Base-by-base conservation (phyloP, 2,113 vertebrate genomes). In the Oxyruncus cristatus region DNA sequence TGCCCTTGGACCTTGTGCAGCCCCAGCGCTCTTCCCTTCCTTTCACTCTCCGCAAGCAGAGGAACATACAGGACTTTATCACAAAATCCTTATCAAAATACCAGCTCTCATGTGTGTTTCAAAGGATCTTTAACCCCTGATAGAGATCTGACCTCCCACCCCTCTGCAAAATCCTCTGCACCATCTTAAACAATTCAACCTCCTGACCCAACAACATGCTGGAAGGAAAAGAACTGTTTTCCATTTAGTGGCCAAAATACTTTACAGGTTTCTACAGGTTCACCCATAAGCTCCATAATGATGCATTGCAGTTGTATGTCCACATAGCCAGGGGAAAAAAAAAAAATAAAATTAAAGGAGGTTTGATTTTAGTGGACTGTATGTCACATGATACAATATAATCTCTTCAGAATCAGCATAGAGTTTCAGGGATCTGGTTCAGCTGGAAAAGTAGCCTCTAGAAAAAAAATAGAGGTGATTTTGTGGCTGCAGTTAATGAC, bases 141-240 rank as follows among this genome's bases (percentile, higher is more conserved):
- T 3, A 41, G 44, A 63, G 8, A 63, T 6, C 22, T 55, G 52
- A 27, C 11, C 4, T 47, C 59, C 8, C 3, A 3, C 55, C 39
- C 61, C 24, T 18, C 39, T 68, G 26, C 12, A 58, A 55, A 90
- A 67, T 5, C 12, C 39, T 9, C 28, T 30, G 11, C 26, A 22
- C 32, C 17, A 8, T 27, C 32, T 49, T 27, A 15, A 73, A 23
- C 8, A 21, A 39, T 12, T 44, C 55, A 47, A 0, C 35, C n/a
- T 68, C 52, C 22, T 7, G 5, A 76, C 27, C 24, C 37, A 65
- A 32, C 0, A 1, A 2, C 5, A 6, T 11, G 20, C 23, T 46
- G 33, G 39, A 66, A 53, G 47, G 19, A 20, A 49, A 14, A 44
- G 13, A 6, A 19, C 7, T 1, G 1, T 32, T 73, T 53, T 47